Conservation (phyloP, 2,113 vertebrate species). For the Balaeniceps rex region DNA sequence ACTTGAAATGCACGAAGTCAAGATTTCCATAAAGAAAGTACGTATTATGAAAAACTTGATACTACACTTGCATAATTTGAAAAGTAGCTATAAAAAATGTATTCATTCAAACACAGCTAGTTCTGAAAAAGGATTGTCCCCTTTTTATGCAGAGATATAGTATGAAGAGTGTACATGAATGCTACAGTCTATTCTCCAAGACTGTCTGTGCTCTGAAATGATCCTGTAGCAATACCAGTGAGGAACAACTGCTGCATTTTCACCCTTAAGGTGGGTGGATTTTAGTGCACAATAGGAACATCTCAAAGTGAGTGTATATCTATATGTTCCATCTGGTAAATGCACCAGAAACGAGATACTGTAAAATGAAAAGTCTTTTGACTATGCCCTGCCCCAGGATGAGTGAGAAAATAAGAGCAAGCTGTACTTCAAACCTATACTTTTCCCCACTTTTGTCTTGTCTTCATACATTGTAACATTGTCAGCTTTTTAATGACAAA, state of each 20-base stretch:
- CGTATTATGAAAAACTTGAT: neutral
- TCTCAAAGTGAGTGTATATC: neutral
- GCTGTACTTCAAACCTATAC: neutral
- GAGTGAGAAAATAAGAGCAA: neutral
- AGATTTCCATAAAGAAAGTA: neutral
- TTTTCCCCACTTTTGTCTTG: neutral
- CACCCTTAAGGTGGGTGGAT: neutral
- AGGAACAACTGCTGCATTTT: slow-evolving; percentile 10
- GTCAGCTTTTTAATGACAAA: neutral
- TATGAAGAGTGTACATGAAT: neutral
- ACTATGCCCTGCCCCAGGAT: neutral
- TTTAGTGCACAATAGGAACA: neutral
- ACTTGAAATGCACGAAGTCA: neutral
- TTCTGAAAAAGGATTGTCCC: neutral
- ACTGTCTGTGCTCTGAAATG: neutral
- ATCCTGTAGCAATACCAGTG: neutral
- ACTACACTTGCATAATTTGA: neutral
- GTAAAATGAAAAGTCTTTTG: neutral
- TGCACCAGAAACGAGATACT: neutral
- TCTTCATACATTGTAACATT: neutral
- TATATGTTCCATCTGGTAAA: neutral
- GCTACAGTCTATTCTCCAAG: neutral
- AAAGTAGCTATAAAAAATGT: neutral
- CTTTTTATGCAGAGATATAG: neutral
- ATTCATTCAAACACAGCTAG: neutral